Conservation (phyloP, 2,113 vertebrate species). For the Alligator mississippiensis region DNA sequence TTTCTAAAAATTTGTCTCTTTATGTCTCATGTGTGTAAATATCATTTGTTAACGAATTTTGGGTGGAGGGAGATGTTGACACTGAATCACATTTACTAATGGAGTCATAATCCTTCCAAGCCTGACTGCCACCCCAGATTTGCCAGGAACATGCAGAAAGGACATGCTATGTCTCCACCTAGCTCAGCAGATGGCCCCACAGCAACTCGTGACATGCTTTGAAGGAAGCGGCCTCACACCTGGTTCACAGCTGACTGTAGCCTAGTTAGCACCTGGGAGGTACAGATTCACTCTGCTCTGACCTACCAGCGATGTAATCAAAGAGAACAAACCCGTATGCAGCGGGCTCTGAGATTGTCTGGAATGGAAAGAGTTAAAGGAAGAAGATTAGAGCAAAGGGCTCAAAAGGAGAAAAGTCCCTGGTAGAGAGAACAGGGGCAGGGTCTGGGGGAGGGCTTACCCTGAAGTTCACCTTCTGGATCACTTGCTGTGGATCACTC, state of each 20-base stretch:
- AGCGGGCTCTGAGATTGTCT: constrained; percentile 81
- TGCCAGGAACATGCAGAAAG: neutral
- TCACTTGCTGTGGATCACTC: constrained; percentile 90
- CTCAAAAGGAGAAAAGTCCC: neutral
- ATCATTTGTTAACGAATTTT: neutral
- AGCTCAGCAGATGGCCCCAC: accelerated
- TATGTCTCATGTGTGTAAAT: neutral
- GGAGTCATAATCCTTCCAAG: neutral
- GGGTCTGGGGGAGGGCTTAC: constrained; percentile 71
- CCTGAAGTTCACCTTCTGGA: constrained; percentile 91
- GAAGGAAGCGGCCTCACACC: neutral
- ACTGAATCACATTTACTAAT: neutral
- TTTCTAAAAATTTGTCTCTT: neutral
- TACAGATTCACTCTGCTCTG: constrained; percentile 66
- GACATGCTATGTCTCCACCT: neutral
- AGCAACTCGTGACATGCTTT: neutral
- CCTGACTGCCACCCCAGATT: neutral
- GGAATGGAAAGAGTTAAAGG: neutral
- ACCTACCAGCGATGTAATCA: constrained; percentile 85
- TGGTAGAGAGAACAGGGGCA: neutral
- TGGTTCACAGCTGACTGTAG: neutral
- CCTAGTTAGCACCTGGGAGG: neutral
- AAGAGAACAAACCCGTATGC: constrained; percentile 85
- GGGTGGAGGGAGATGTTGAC: neutral
- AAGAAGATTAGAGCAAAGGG: neutral